Evolutionary conservation across 2,888 invertebrate species (phyloP).

Genomic region (Hydrotaea diabolus): DNA sequence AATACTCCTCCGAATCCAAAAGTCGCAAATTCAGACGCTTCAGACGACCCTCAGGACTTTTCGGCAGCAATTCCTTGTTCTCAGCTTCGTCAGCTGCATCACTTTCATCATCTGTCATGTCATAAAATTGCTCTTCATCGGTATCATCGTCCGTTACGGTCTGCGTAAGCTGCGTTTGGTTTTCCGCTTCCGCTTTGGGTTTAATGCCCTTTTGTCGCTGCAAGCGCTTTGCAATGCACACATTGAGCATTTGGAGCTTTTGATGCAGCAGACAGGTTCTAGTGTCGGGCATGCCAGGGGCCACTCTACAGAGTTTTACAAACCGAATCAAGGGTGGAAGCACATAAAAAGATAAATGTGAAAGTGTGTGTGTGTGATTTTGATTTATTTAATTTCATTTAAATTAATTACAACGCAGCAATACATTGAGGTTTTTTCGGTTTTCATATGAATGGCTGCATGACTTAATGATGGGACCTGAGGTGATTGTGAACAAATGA

Average conservation of each 20-base stretch:
- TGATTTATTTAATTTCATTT: neutral
- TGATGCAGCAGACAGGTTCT: slow-evolving; percentile 95
- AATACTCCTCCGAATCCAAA: slow-evolving; percentile 85
- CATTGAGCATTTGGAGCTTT: slow-evolving; percentile 93
- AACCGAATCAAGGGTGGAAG: neutral
- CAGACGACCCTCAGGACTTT: slow-evolving; percentile 84
- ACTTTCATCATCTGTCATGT: slow-evolving; percentile 84
- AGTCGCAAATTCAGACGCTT: slow-evolving; percentile 86
- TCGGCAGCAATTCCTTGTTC: neutral
- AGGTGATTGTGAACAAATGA: neutral
- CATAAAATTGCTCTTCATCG: slow-evolving; percentile 86
- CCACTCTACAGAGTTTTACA: slow-evolving; percentile 83
- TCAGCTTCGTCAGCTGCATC: neutral
- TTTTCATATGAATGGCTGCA: neutral
- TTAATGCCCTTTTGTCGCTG: slow-evolving; percentile 50
- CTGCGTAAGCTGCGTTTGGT: neutral
- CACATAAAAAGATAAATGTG: neutral
- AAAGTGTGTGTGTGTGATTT: neutral
- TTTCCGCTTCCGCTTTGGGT: neutral
- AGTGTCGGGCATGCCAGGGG: slow-evolving; percentile 91
- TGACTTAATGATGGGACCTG: neutral
- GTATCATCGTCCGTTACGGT: slow-evolving; percentile 35
- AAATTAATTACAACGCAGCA: slow-evolving; percentile 3
- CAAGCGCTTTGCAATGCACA: slow-evolving; percentile 86
- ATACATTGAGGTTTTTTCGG: neutral